Evolutionary conservation across 2,113 vertebrate genomes (phyloP), one percentile per base, ranked within the genome.

Genomic region (Mionectes macconnelli): DNA sequence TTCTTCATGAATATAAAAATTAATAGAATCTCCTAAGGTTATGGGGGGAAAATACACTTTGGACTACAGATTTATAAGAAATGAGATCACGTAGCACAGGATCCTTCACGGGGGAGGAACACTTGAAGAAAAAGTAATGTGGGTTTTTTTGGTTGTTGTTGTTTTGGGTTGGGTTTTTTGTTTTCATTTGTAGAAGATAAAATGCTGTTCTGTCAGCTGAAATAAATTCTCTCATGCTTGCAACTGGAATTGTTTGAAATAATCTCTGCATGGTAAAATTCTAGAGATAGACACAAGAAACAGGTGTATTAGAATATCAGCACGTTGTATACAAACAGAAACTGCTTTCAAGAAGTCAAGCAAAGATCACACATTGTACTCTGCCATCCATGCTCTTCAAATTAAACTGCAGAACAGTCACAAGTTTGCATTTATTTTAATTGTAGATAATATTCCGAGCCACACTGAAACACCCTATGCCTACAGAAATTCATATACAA

Each of bases 401-500:
- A 78, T 23, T 13, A 33, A 84, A 82, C 49, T 52, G 27, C 31
- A 76, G 12, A 92, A 35, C 17, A 63, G 56, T 12, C 27, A 37
- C 12, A 21, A 49, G 16, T 53, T 68, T 40, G 23, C 30, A 50
- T 49, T 76, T 91, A 33, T 81, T 89, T 78, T 53, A 68, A 84
- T 7, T 76, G 55, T 12, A 72, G 24, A 31, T 10, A 79, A 93
- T 42, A 79, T 19, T 85, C 37, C 37, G 28, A 76, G 9, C 19
- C 35, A 69, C 0, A 5, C 3, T 12, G 21, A 70, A 82, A 72
- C 15, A 75, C 37, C 7, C 22, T 42, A 14, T 0, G 4, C 14
- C 53, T 52, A 24, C 1, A 55, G 21, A 82, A 56, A 89, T 7
- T 59, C 3, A 39, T 9, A 10, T 5, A 35, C 12, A 12, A 45